Percentiles rank a stretch among this genome's conserved stretches.
Evolutionary conservation across 2,113 vertebrate genomes (phyloP).

Genomic region (Gopherus evgoodei): DNA sequence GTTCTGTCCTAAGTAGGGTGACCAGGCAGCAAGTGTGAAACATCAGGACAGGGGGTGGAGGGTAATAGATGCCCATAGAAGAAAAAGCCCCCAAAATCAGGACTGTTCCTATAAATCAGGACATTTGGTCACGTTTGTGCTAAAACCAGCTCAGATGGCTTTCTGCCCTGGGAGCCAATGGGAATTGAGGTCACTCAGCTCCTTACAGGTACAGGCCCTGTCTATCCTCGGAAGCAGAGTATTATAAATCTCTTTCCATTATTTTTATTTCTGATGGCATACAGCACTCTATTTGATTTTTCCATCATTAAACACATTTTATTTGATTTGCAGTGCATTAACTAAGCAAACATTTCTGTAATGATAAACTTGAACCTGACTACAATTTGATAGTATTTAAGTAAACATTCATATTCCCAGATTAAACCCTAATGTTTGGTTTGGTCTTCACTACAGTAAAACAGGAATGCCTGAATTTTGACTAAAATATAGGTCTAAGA

Average conservation of each 20-base stretch:
- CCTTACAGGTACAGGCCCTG: background rate
- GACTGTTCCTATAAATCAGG: too few relatives aligned
- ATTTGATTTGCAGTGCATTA: slow-evolving; percentile 66
- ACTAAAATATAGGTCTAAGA: slow-evolving; percentile 35
- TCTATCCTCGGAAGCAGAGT: background rate
- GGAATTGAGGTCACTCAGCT: background rate
- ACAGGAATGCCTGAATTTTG: slow-evolving; percentile 25
- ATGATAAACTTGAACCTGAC: slow-evolving; percentile 67
- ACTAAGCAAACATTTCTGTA: slow-evolving; percentile 59
- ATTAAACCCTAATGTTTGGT: slow-evolving; percentile 52
- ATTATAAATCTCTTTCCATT: slow-evolving; percentile 56
- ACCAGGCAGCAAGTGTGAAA: too few relatives aligned
- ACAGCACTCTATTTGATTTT: slow-evolving; percentile 62
- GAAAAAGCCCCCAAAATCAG: too few relatives aligned
- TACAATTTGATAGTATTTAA: slow-evolving; percentile 58
- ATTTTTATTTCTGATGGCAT: slow-evolving; percentile 61
- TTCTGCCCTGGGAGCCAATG: background rate
- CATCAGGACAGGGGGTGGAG: too few relatives aligned
- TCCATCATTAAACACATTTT: slow-evolving; percentile 55
- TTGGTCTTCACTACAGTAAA: slow-evolving; percentile 44
- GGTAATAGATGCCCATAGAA: too few relatives aligned
- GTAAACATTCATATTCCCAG: slow-evolving; percentile 61
- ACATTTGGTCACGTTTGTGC: too few relatives aligned
- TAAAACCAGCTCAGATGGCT: background rate
- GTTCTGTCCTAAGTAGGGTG: background rate